Evolutionary conservation across 2,888 invertebrate genomes (phyloP), one percentile per base, ranked within the genome.

Genomic region (Leptinotarsa peninsularis): DNA sequence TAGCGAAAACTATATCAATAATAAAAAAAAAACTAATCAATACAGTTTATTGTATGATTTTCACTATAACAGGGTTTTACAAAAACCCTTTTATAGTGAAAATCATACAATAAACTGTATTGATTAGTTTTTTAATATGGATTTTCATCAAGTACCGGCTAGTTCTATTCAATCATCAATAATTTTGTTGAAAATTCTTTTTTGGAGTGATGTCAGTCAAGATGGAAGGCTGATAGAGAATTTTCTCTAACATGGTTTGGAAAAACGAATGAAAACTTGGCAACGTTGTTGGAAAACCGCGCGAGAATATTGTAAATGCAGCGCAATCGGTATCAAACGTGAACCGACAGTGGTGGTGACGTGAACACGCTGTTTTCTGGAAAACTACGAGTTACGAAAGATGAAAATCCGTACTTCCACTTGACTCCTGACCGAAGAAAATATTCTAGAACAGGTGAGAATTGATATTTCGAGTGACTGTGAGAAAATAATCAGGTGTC

Each of bases 281-380:
- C 70, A 70, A 70, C 70, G 21, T 58, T n/a, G 70, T 14, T 21
- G 49, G n/a, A 58, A 49, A 63, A 63, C 23, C 43, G 27, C 63
- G 63, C 70, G 70, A 49, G 58, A 58, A 52, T 43, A 49, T 58
- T 4, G 3, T 56, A 49, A 60, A 50, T 23, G 27, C 60, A n/a
- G 70, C 69, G 69, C 69, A 70, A n/a, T 70, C 70, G 15, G 43
- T 23, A 18, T 58, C 21, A 58, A 70, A 70, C 21, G 21, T 70
- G 54, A 70, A 60, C 70, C 49, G 27, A 21, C 43, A 70, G 58
- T 70, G 70, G 49, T 60, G 49, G 70, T 49, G 49, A 58, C 17
- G 63, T 70, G 43, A 52, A 27, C 52, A 33, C 23, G 68, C 10
- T 14, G 17, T 54, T 68, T 54, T 68, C 21, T 21, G 23, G 49